Conservation (phyloP, 2,113 vertebrate species). For the Tyrannus savana region DNA sequence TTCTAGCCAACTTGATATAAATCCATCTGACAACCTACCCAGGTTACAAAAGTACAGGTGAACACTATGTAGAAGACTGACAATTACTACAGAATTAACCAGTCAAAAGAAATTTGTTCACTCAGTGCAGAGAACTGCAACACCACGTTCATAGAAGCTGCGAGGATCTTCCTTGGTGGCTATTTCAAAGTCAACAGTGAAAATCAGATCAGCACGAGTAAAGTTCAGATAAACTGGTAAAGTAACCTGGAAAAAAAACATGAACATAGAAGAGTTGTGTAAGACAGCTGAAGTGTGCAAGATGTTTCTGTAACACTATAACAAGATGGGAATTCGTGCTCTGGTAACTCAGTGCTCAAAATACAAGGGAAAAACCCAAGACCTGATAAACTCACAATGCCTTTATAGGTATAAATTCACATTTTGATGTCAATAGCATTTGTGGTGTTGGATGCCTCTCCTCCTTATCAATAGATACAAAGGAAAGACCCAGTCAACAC, state of each 20-base stretch:
- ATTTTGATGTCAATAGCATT: background rate
- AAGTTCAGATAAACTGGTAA: constrained; percentile 98
- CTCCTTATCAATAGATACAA: background rate
- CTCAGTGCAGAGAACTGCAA: constrained; percentile 94
- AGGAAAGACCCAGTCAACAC: background rate
- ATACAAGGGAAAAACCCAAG: background rate
- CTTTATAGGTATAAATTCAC: background rate
- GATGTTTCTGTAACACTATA: background rate
- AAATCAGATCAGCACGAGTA: constrained; percentile 95
- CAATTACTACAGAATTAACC: background rate
- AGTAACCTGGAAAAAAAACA: constrained; percentile 82
- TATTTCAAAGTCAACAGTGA: constrained; percentile 97
- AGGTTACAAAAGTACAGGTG: background rate
- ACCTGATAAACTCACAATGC: background rate
- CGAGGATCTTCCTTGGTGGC: constrained; percentile 95
- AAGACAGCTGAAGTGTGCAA: background rate
- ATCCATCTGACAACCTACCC: background rate
- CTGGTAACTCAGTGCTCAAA: background rate
- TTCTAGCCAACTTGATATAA: background rate
- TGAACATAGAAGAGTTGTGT: background rate
- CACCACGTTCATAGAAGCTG: constrained; percentile 96
- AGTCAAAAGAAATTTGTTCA: constrained; percentile 46
- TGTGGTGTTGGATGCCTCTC: background rate
- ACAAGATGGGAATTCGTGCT: background rate
- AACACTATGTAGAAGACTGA: background rate